These are phyloP conservation scores for Pseudocheirus occidentalis DNA, from an alignment of 2,797 vertebrate genomes.

Conservation along the genomic window DNA sequence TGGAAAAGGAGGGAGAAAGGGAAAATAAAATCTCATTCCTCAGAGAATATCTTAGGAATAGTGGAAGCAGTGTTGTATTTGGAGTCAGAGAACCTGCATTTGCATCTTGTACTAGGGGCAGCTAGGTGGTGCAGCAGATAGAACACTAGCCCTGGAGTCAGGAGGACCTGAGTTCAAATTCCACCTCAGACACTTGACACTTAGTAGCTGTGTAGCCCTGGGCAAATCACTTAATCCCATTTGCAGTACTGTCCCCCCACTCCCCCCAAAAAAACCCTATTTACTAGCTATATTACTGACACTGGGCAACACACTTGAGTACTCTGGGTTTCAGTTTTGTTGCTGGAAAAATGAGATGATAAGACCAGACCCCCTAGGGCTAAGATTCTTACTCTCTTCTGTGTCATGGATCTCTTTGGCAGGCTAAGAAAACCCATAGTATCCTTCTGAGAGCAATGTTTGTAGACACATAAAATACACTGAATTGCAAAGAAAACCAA, in stretches of 20 bases:
- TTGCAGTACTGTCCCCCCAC: no score
- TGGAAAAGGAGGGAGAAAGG: constrained; percentile 4
- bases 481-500: neutral
- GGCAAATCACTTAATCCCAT: neutral
- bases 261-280: neutral
- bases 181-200: neutral
- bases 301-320: neutral
- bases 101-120: neutral
- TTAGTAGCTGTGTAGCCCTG: constrained; percentile 24
- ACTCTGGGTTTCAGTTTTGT: neutral
- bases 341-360: neutral
- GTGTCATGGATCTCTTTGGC: neutral
- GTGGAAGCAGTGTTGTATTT: neutral
- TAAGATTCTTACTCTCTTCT: neutral
- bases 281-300: neutral
- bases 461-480: neutral
- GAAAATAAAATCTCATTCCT: neutral
- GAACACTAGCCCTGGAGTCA: constrained; percentile 35
- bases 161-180: constrained; percentile 49
- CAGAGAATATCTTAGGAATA: neutral
- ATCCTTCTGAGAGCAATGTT: neutral
- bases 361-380: neutral
- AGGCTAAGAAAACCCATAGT: neutral
- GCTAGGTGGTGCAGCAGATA: neutral
- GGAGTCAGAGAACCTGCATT: neutral